phyloP scores from a whole-genome alignment of 1,140 invertebrate genomes.

The Trialeurodes vaporariorum region DNA sequence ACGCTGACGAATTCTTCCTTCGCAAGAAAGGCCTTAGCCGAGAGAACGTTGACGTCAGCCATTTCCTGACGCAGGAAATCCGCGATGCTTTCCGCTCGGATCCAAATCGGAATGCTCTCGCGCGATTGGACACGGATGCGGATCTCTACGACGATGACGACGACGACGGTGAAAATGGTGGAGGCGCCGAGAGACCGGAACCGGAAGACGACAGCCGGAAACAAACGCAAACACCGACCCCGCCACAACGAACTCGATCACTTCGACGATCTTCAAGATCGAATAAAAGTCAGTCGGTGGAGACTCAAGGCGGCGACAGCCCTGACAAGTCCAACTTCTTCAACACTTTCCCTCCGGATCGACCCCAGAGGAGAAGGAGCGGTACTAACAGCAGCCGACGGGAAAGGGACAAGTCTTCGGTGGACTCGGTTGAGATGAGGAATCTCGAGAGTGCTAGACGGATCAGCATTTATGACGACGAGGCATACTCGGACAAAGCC shows the following conservation, averaged over 20 bases:
- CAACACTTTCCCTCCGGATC: slow-evolving; percentile 11
- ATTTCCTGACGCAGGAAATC: slow-evolving; percentile 62
- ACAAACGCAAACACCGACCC: neutral
- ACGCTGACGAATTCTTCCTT: slow-evolving; percentile 75
- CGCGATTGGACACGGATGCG: slow-evolving; percentile 23
- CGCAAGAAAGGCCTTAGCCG: slow-evolving; percentile 64
- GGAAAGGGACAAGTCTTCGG: neutral
- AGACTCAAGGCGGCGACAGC: neutral
- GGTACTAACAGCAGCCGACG: neutral
- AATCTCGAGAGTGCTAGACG: neutral
- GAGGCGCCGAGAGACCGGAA: neutral
- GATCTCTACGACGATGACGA: slow-evolving; percentile 24
- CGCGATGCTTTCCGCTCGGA: slow-evolving; percentile 55
- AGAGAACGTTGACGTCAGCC: slow-evolving; percentile 62
- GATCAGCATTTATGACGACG: neutral
- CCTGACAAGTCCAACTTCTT: slow-evolving; percentile 9
- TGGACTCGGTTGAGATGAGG: neutral
- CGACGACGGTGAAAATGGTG: neutral
- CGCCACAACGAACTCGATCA: neutral
- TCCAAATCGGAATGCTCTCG: neutral
- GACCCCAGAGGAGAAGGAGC: neutral
- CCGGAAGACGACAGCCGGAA: slow-evolving; percentile 2
- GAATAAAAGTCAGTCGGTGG: neutral
- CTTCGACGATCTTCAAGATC: neutral
- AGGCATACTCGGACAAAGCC: slow-evolving; percentile 11